These are phyloP conservation scores for Bradypodion pumilum DNA, from an alignment of 2,797 vertebrate genomes.

Conservation along the genomic window DNA sequence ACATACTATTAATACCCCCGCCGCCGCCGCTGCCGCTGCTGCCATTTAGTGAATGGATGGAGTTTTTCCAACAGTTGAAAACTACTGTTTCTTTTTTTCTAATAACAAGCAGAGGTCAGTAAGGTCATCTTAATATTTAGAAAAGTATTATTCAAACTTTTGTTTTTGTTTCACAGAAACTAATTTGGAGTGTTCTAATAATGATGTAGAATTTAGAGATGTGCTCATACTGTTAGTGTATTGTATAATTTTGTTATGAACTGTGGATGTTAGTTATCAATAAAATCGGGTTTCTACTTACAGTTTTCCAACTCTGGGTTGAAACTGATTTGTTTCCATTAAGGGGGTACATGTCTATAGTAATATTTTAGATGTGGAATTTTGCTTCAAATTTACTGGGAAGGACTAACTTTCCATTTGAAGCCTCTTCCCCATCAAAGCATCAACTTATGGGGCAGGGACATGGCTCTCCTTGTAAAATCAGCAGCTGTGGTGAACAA, in stretches of 20 bases:
- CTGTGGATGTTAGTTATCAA: conserved; percentile 35
- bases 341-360: neutral
- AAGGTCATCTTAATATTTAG: accelerated
- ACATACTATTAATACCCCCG: conserved; percentile 2
- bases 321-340: conserved; percentile 6
- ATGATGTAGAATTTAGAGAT: neutral
- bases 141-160: neutral
- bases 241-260: neutral
- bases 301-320: neutral
- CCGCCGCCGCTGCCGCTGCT: conserved; percentile 4
- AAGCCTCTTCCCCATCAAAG: too few species aligned
- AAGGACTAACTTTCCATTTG: too few species aligned
- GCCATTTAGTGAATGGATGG: neutral
- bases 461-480: too few species aligned
- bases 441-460: too few species aligned
- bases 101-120: conserved; percentile 14
- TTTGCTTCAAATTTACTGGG: too few species aligned
- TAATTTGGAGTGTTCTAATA: conserved; percentile 24
- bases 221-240: conserved; percentile 7
- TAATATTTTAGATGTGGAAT: too few species aligned
- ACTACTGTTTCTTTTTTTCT: neutral
- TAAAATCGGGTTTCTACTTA: conserved; percentile 3
- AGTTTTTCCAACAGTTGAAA: neutral
- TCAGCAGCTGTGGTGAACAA: neutral
- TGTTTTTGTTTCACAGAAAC: conserved; percentile 15